Evolutionary conservation across 2,113 vertebrate species (phyloP), one percentile per base, ranked within the genome.

Genomic region (Semnornis frantzii): DNA sequence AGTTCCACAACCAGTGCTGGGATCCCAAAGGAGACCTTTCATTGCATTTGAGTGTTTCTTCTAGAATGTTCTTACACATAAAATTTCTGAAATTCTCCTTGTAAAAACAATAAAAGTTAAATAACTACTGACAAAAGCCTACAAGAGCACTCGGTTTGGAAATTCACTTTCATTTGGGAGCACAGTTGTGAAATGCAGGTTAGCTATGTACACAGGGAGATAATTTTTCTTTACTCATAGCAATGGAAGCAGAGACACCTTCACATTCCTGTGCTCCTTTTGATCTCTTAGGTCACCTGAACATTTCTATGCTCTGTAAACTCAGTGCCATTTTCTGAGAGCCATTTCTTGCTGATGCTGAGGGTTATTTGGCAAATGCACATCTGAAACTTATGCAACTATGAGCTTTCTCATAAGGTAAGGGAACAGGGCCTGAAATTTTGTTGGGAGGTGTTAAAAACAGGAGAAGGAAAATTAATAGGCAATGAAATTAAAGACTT

Each of bases 1-100:
- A 77, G 72, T 54, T 87, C 75, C 25, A 66, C 74, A 85, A 15
- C 25, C 0, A 0, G 21, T 0, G 0, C 12, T 63, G 46, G 13
- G 25, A 82, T 68, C 65, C 13, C 70, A 33, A n/a, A 85, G 46
- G 33, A 87, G 85, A 82, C 30, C 27, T 82, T 50, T 60, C 55
- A 8, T 74, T 91, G 64, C 69, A 57, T 93, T 85, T 85, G 15
- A 12, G 37, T 74, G 33, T 70, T 92, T 92, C 46, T 91, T 92
- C 23, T 68, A 74, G 33, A 82, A 71, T 30, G 19, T n/a, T 71
- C 78, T 93, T 64, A 66, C 33, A 21, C 34, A 52, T 48, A 59
- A 54, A 25, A 19, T 80, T 80, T 73, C 72, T 71, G 28, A 83
- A 65, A 74, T 71, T 85, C 65, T 37, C 12, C 20, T 39, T 66